Evolutionary conservation across 2,888 invertebrate genomes (phyloP).

Genomic region (Cremastinae sp.): DNA sequence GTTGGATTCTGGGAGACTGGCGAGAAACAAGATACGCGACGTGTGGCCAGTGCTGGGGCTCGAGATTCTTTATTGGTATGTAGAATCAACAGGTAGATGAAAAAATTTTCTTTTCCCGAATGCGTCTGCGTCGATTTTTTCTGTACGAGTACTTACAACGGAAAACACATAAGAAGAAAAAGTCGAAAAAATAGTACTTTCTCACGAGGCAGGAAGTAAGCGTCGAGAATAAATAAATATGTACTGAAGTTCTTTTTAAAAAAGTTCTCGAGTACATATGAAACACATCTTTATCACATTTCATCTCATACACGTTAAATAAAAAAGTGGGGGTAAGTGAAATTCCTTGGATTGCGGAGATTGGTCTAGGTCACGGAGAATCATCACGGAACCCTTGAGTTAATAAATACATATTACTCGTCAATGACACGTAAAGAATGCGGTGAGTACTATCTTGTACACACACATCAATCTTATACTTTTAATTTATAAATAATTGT

Average conservation of each 20-base stretch:
- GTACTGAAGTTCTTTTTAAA: too few relatives aligned
- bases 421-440: slow-evolving; percentile 76
- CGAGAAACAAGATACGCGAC: slow-evolving; percentile 27
- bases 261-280: too few relatives aligned
- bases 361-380: slow-evolving; percentile 69
- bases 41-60: not conserved
- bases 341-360: slow-evolving; percentile 61
- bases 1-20: slow-evolving; percentile 15
- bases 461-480: too few relatives aligned
- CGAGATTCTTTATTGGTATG: slow-evolving; percentile 1
- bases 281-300: too few relatives aligned
- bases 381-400: slow-evolving; percentile 67
- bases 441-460: slow-evolving; percentile 67
- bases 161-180: too few relatives aligned
- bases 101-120: too few relatives aligned
- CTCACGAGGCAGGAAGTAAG: not conserved
- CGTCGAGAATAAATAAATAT: not conserved
- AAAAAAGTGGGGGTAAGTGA: slow-evolving; percentile 11
- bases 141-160: too few relatives aligned
- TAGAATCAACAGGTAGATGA: slow-evolving; percentile 61
- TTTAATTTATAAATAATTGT: not conserved
- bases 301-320: slow-evolving; percentile 11
- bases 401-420: slow-evolving; percentile 72
- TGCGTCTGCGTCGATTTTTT: too few relatives aligned
- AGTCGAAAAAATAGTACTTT: slow-evolving; percentile 7